Base-by-base conservation (phyloP, 2,888 invertebrate genomes). In the Bibio marci region DNA sequence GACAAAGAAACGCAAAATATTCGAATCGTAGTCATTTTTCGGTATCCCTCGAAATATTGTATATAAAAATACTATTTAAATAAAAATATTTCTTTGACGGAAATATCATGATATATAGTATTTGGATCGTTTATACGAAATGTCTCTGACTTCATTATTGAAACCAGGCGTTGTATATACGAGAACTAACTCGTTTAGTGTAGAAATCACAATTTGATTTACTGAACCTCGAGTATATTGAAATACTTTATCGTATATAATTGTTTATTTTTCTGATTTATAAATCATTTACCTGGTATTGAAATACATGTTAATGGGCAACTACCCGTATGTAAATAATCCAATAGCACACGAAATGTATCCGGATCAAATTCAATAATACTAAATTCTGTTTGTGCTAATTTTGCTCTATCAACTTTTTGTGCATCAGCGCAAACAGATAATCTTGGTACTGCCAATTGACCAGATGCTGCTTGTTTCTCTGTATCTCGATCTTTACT, bases 361-460 rank as follows among this genome's bases (percentile, higher is more conserved):
- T 91, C 90, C 33, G 88, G 81, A 64, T 91, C 91, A 62, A 91
- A 91, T 64, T 91, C 91, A 55, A 90, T 90, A 56, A 91, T 88
- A 47, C 83, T 83, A 65, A 91, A 91, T 78, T 91, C 91, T 47
- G 87, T 87, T 66, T 91, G 90, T 38, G 88, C 88, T 17, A 39
- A 66, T 64, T 90, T 90, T 43, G 85, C 78, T 46, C 87, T 71
- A 60, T 91, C 91, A 17, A 91, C 88, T 67, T 91, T 91, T 58
- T 90, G 90, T 45, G 86, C 86, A 57, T 91, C 88, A 5, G 90
- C 90, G 62, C 90, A 91, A 39, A 91, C 88, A 46, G 87, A 88
- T 41, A 91, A 68, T 48, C 88, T 71, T 34, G 90, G 88, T 30
- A 90, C 85, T 25, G 81, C 85, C 45, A 88, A 63, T 47, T 81